Conservation (phyloP, 2,797 vertebrate species). For the Phataginus tricuspis region DNA sequence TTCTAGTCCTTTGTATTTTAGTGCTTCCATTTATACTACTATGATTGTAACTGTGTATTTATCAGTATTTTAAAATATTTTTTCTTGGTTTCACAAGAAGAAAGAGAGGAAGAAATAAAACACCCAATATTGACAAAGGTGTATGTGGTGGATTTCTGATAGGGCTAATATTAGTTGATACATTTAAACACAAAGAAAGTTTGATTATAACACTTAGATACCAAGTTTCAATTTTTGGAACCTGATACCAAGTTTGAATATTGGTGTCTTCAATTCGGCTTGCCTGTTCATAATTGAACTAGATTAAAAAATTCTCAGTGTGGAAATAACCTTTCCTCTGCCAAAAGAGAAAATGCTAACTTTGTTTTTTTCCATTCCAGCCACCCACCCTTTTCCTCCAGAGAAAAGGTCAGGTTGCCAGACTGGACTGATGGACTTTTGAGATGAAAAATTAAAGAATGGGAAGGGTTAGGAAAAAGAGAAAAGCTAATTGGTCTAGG, state of each 20-base stretch:
- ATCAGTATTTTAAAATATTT: background rate
- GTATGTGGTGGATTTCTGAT: background rate
- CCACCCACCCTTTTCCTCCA: background rate
- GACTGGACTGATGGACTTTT: background rate
- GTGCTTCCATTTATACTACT: background rate
- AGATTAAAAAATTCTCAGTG: background rate
- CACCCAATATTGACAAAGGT: background rate
- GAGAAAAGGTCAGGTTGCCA: background rate
- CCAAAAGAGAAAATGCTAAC: background rate
- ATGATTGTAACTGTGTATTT: background rate
- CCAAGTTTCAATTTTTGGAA: conserved; percentile 29
- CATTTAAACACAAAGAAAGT: background rate
- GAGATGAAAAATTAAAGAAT: background rate
- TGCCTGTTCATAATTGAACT: background rate
- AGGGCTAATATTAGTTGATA: background rate
- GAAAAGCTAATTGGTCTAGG: background rate
- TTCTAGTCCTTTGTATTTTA: background rate
- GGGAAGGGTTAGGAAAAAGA: background rate
- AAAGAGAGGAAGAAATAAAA: conserved; percentile 30
- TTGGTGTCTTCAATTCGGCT: background rate
- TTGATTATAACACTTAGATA: background rate
- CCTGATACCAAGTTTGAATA: background rate
- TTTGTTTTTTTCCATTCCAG: background rate
- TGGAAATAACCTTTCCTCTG: background rate
- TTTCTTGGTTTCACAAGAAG: background rate